phyloP scores from a whole-genome alignment of 2,888 invertebrate genomes.

The Cerceris ruficornis region DNA sequence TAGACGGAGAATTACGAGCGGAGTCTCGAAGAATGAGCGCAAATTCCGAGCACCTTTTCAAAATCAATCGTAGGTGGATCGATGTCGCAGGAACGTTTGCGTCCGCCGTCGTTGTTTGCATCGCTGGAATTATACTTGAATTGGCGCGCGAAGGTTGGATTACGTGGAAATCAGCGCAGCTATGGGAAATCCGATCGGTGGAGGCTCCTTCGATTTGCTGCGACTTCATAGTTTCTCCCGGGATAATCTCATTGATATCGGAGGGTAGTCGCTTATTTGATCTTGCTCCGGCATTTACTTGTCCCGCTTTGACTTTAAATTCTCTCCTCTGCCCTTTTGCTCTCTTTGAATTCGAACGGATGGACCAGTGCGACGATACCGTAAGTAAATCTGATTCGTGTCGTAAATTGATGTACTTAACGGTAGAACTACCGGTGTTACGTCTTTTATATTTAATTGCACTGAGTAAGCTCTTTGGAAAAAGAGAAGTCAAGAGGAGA shows the following conservation, averaged over 20 bases:
- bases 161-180: conserved; percentile 37
- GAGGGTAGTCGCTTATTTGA: conserved; percentile 29
- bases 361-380: no score
- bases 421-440: no score
- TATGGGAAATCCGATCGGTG: conserved; percentile 52
- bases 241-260: no score
- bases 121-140: neutral
- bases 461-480: no score
- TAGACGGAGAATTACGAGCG: conserved; percentile 14
- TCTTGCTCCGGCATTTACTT: no score
- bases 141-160: conserved; percentile 25
- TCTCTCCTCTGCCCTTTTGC: no score
- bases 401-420: no score
- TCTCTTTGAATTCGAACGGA: no score
- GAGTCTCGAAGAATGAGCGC: conserved; percentile 1
- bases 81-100: conserved; percentile 13
- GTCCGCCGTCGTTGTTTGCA: conserved; percentile 25
- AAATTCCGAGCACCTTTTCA: conserved; percentile 32
- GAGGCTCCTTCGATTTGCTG: conserved; percentile 1
- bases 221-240: conserved; percentile 7
- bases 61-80: conserved; percentile 27
- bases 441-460: no score
- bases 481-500: no score
- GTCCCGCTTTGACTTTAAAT: no score
- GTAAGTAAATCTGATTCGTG: no score